A percentile compares a stretch with the other conserved stretches of the same genome.
Conservation (phyloP, 2,888 invertebrate genomes). For the Beris chalybata region DNA sequence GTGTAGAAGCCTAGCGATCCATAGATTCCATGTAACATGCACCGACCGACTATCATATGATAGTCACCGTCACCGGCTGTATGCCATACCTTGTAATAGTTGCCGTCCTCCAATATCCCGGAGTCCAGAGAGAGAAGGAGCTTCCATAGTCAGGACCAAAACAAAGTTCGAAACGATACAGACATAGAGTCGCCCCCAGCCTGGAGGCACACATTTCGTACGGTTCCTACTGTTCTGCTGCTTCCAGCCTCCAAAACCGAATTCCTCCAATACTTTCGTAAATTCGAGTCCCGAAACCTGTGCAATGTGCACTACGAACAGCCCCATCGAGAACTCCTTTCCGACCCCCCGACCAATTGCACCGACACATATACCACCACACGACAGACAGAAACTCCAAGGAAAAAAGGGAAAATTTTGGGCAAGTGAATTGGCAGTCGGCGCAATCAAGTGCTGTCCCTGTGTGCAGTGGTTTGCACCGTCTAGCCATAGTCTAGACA, state of each 20-base stretch:
- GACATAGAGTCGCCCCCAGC: slow-evolving; percentile 19
- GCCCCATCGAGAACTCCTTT: too few species aligned
- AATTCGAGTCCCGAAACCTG: not conserved
- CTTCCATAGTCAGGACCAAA: not conserved
- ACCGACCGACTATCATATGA: slow-evolving; percentile 10
- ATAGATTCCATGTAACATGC: slow-evolving; percentile 17
- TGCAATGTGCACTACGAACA: not conserved
- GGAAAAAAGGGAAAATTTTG: slow-evolving; percentile 7
- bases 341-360: not conserved
- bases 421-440: slow-evolving; percentile 24
- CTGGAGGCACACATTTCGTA: not conserved
- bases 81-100: not conserved
- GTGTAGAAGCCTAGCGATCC: not conserved
- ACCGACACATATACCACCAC: not conserved
- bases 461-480: slow-evolving; percentile 44
- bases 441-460: slow-evolving; percentile 17
- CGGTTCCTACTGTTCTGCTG: slow-evolving; percentile 1
- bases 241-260: slow-evolving; percentile 9
- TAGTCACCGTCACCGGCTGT: not conserved
- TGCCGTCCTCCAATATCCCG: not conserved
- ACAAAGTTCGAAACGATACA: slow-evolving; percentile 11
- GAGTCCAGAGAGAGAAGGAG: not conserved
- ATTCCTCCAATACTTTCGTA: not conserved
- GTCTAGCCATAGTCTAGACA: slow-evolving; percentile 45
- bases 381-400: slow-evolving; percentile 4